These are phyloP conservation scores for Cyprinodon diabolis DNA, from an alignment of 2,797 vertebrate genomes.

Conservation along the genomic window DNA sequence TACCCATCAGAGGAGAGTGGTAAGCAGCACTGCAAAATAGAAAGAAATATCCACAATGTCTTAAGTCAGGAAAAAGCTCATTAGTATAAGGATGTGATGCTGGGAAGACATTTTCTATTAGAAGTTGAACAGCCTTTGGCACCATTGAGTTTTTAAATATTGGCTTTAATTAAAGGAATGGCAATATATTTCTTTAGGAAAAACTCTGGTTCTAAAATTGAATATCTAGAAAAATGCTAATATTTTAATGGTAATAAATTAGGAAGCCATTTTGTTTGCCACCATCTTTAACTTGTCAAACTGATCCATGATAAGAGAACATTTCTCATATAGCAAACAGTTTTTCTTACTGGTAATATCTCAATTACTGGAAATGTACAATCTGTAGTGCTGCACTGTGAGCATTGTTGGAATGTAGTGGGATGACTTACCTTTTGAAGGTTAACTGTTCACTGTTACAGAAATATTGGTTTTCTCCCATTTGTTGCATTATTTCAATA, in stretches of 20 bases:
- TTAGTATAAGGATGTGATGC: conserved; percentile 25
- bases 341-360: too few relatives aligned
- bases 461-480: conserved; percentile 18
- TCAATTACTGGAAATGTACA: conserved; percentile 19
- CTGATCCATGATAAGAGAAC: neutral
- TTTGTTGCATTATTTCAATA: conserved; percentile 2
- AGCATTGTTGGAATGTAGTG: conserved; percentile 11
- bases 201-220: neutral
- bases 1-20: conserved; percentile 30
- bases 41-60: conserved; percentile 32
- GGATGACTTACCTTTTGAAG: conserved; percentile 28
- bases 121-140: conserved; percentile 27
- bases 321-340: neutral
- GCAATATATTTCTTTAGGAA: conserved; percentile 1
- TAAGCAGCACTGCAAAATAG: conserved; percentile 24
- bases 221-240: neutral
- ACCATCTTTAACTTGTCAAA: conserved; percentile 11
- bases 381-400: conserved; percentile 24
- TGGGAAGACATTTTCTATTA: conserved; percentile 35
- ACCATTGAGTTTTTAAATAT: conserved; percentile 3
- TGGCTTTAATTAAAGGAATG: conserved; percentile 18
- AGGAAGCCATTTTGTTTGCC: conserved; percentile 10
- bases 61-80: conserved; percentile 25
- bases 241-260: too few relatives aligned
- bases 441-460: conserved; percentile 28